A percentile compares a stretch with the other conserved stretches of the same genome.
Evolutionary conservation across 2,888 invertebrate genomes (phyloP).

Genomic region (Prosapia bicincta): DNA sequence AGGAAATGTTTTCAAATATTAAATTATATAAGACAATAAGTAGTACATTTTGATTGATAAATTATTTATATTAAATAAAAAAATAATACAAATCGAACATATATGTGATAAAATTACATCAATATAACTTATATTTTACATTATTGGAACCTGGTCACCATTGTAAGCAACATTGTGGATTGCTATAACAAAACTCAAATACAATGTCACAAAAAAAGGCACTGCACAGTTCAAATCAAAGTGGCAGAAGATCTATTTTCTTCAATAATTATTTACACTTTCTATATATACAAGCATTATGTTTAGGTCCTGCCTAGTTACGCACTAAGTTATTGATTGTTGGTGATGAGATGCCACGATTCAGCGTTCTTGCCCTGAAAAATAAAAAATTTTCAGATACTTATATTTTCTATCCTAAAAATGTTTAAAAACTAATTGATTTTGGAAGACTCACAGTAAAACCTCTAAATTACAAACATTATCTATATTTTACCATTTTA

Average conservation of each 20-base stretch:
- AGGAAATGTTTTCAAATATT: background rate
- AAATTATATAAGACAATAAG: background rate
- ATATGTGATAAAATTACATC: background rate
- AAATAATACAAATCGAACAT: background rate
- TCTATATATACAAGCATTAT: background rate
- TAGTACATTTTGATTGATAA: background rate
- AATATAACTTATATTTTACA: background rate
- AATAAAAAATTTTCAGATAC: background rate
- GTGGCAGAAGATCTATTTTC: background rate
- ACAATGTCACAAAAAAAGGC: background rate
- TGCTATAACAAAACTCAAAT: background rate
- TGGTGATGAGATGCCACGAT: background rate
- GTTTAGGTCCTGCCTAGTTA: background rate
- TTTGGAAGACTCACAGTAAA: too few species aligned
- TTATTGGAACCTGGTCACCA: background rate
- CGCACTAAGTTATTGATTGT: background rate
- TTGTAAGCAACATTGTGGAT: background rate
- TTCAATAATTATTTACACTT: background rate
- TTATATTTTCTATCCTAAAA: too few species aligned
- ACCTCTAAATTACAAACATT: too few species aligned
- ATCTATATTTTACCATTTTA: too few species aligned
- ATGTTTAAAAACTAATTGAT: too few species aligned
- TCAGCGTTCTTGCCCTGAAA: background rate
- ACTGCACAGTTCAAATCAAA: background rate
- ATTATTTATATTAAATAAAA: background rate